Evolutionary conservation across 2,888 invertebrate genomes (phyloP).

Genomic region (Hirtodrosophila confusa): DNA sequence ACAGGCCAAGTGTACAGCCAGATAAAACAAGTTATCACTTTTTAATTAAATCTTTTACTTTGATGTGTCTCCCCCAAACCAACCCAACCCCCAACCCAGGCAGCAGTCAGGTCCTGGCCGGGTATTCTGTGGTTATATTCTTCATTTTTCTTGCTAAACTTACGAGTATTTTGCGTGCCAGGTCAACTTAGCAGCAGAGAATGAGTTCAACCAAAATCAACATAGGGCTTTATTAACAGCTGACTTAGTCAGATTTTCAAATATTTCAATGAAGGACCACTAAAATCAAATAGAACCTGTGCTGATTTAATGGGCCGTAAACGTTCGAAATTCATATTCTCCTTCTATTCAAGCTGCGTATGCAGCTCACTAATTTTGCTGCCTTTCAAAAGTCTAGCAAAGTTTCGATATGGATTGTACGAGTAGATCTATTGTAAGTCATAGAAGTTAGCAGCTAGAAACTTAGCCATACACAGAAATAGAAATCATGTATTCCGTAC

Average conservation of each 20-base stretch:
- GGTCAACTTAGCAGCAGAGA: conserved; percentile 6
- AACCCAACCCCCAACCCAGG: no score
- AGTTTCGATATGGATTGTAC: no score
- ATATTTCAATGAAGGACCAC: conserved; percentile 1
- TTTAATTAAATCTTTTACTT: conserved; percentile 75
- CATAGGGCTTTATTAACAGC: conserved; percentile 19
- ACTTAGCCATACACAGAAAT: no score
- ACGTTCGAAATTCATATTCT: background rate
- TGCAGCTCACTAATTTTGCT: conserved; percentile 4
- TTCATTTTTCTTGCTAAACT: conserved; percentile 1
- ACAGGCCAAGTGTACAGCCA: conserved; percentile 43
- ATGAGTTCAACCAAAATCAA: conserved; percentile 6
- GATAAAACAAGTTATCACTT: conserved; percentile 68
- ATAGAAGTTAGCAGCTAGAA: no score
- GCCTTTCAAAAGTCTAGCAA: background rate
- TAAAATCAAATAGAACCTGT: conserved; percentile 14
- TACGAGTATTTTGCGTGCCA: conserved; percentile 1
- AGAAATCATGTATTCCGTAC: no score
- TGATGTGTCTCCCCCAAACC: conserved; percentile 46
- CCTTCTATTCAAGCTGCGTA: background rate
- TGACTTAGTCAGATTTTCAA: conserved; percentile 11
- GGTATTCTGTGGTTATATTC: background rate
- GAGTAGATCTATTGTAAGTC: no score
- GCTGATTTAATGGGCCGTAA: conserved; percentile 19
- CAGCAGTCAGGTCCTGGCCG: no score